Base-by-base conservation (phyloP, 2,797 vertebrate genomes). In the Tragopan temminckii region DNA sequence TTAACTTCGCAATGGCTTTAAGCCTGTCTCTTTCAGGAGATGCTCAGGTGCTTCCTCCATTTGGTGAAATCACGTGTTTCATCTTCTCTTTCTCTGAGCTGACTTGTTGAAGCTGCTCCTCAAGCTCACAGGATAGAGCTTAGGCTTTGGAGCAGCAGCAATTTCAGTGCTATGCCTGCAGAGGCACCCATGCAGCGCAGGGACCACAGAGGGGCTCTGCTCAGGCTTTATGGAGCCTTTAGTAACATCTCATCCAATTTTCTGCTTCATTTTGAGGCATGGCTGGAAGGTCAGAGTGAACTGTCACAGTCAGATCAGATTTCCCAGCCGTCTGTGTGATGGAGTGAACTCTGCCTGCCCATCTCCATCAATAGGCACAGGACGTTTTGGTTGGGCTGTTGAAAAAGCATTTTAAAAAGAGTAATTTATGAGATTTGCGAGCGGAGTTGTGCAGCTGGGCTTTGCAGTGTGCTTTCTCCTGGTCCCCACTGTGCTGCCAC, bases 101-200 rank as follows among this genome's bases (percentile, higher is more conserved):
- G 77, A 31, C 66, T 10, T 33, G 10, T 46, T 74, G 31, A 33
- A 71, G 38, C 45, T 62, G 72, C 59, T 90, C 14, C 45, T 55
- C 8, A 46, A 62, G 33, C 36, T 53, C 29, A 0, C 35, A 27
- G 74, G 33, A 21, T 50, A 18, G 35, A 63, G 55, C 23, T 25
- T 4, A 8, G 57, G 25, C 43, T 84, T 76, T 35, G 74, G 69
- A 88, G 55, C 80, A 79, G 72, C 35, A 33, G 33, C 13, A 76
- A 6, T 59, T 53, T 53, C 33, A 7, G 25, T 4, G 0, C 25
- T 64, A 35, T 27, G 7, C 4, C 36, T 0, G 1, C 50, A 1
- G 29, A 13, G 27, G 52, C n/a, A 1, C n/a, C 0, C 0, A 3
- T 19, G 38, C 5, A 33, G 4, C 7, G 19, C 29, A 12, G 38